Conservation (phyloP, 1,140 invertebrate species). For the Bombus consobrinus region DNA sequence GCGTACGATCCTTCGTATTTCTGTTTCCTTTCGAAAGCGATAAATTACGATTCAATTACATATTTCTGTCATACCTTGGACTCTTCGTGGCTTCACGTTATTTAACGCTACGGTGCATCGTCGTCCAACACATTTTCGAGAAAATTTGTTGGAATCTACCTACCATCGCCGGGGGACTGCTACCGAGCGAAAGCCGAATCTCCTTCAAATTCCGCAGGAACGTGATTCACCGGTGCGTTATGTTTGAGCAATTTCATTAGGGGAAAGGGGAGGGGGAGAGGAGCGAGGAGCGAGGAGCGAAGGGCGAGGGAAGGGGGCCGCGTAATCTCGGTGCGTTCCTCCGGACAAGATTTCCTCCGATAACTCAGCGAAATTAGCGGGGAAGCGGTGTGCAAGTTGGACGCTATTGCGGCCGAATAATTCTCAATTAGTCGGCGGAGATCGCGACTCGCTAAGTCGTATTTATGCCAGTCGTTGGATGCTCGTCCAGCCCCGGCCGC, state of each 20-base stretch:
- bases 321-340: conserved; percentile 43
- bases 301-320: background rate
- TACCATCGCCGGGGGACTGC: background rate
- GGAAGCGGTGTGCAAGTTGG: conserved; percentile 14
- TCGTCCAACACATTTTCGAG: background rate
- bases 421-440: conserved; percentile 76
- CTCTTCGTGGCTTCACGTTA: too few relatives aligned
- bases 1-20: background rate
- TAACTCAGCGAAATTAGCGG: conserved; percentile 65
- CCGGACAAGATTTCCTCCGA: conserved; percentile 57
- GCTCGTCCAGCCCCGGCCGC: conserved; percentile 15
- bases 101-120: too few relatives aligned
- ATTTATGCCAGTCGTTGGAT: conserved; percentile 72
- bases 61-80: background rate
- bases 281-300: background rate
- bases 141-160: background rate
- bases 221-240: conserved; percentile 11
- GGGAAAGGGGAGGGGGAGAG: too few relatives aligned
- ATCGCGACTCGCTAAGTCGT: conserved; percentile 74
- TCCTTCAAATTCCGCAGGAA: conserved; percentile 9
- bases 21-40: background rate
- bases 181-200: too few relatives aligned
- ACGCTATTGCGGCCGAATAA: conserved; percentile 74
- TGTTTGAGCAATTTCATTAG: conserved; percentile 32
- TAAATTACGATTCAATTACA: background rate